Conservation (phyloP, 2,888 invertebrate genomes). For the Pyralis farinalis region DNA sequence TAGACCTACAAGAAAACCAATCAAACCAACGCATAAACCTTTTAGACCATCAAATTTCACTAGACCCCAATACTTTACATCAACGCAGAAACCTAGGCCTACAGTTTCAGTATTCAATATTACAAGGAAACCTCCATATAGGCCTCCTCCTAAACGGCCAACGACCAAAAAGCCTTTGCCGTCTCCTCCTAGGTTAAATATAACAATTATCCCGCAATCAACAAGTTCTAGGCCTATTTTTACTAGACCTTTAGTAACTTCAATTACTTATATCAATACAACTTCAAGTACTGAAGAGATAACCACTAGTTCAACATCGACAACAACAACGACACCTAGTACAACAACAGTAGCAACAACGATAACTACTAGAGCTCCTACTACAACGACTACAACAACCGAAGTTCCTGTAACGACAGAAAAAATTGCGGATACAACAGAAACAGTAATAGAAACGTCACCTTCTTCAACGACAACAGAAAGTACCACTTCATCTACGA, state of each 20-base stretch:
- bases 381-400: constrained; percentile 28
- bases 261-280: constrained; percentile 63
- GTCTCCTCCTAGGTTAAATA: constrained; percentile 67
- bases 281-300: constrained; percentile 38
- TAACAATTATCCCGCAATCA: constrained; percentile 64
- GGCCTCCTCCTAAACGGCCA: constrained; percentile 49
- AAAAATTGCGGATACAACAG: constrained; percentile 28
- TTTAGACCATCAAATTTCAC: constrained; percentile 60
- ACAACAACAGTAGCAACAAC: constrained; percentile 29
- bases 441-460: constrained; percentile 18
- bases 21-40: constrained; percentile 56
- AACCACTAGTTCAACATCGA: constrained; percentile 27
- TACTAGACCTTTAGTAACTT: constrained; percentile 50
- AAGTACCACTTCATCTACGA: constrained; percentile 26
- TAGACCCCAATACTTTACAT: constrained; percentile 45
- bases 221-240: constrained; percentile 61
- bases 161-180: constrained; percentile 63
- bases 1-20: constrained; percentile 43
- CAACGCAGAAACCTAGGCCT: constrained; percentile 57
- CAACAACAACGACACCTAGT: constrained; percentile 19
- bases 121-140: constrained; percentile 64
- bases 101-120: constrained; percentile 43
- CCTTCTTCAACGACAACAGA: constrained; percentile 18
- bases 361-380: constrained; percentile 33
- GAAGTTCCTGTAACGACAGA: constrained; percentile 19